Base-by-base conservation (phyloP, 2,888 invertebrate species). In the Parelbella ahira region DNA sequence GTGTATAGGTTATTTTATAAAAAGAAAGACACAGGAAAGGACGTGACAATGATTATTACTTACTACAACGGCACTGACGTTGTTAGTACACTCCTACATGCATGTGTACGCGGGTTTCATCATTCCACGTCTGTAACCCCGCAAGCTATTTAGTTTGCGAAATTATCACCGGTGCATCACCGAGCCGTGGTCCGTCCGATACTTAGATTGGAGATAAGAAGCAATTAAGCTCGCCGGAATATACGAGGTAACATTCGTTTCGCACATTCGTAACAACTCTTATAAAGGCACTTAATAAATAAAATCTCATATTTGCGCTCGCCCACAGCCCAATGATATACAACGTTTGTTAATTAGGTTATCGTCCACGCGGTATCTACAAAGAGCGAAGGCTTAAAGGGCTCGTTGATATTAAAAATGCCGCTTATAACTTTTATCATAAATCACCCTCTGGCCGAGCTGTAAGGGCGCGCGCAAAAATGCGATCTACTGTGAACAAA, bases 291-390 rank as follows among this genome's bases (percentile, higher is more conserved):
- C 56, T 68, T 73, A 72, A 79, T 74, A 78, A 77, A 79, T 74
- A 72, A 70, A 72, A 64, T 59, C 65, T 69, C 54, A 62, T 83
- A 75, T 81, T 82, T 82, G 73, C 73, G 68, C 64, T 70, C 67
- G 64, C 64, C 60, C 67, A 58, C 64, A 62, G 56, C 49, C 63
- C 73, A 73, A 65, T 80, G 78, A 80, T 74, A 76, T 76, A 83
- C 71, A 78, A 79, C 76, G 70, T 84, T 81, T 76, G 81, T 84
- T 86, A 87, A 87, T 86, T 86, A 84, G 83, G 82, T 87, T 86
- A 87, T 86, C 86, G 79, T 52, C 44, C 48, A 44, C 63, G 69
- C 87, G 87, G 87, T 76, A 86, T 86, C 84, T 70, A 66, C 78
- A 86, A 84, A 86, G 75, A 71, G 63, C 63, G 37, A 44, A 39